phyloP scores from a whole-genome alignment of 2,888 invertebrate genomes.

The Conchocele bisecta region DNA sequence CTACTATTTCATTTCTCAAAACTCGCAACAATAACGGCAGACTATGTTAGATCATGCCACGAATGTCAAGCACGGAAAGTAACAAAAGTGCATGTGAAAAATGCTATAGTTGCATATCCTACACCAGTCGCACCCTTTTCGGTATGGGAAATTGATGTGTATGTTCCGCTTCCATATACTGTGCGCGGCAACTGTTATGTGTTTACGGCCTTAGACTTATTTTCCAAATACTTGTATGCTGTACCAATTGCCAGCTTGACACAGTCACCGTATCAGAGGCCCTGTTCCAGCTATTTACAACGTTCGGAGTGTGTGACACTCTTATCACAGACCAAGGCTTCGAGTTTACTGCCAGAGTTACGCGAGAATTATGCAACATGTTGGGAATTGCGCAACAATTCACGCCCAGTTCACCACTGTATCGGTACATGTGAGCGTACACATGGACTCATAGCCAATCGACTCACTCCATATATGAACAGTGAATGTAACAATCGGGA shows the following conservation, averaged over 20 bases:
- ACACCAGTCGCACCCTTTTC: slow-evolving; percentile 31
- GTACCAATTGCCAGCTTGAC: slow-evolving; percentile 19
- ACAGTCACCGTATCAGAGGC: slow-evolving; percentile 15
- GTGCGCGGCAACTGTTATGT: slow-evolving; percentile 14
- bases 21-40: slow-evolving; percentile 7
- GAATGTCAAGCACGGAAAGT: slow-evolving; percentile 30
- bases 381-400: too few relatives aligned
- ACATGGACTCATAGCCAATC: slow-evolving; percentile 31
- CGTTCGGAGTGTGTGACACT: slow-evolving; percentile 30
- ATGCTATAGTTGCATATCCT: slow-evolving; percentile 15
- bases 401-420: too few relatives aligned
- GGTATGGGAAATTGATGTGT: slow-evolving; percentile 33
- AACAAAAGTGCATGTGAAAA: slow-evolving; percentile 18
- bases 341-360: slow-evolving; percentile 35
- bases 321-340: background rate
- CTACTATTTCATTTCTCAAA: slow-evolving; percentile 33
- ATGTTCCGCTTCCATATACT: slow-evolving; percentile 24
- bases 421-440: slow-evolving; percentile 36
- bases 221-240: slow-evolving; percentile 11
- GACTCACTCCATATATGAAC: slow-evolving; percentile 35
- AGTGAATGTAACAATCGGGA: slow-evolving; percentile 8
- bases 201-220: slow-evolving; percentile 24
- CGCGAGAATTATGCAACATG: slow-evolving; percentile 36
- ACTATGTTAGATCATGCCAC: slow-evolving; percentile 26
- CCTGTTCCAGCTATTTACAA: slow-evolving; percentile 14